Percentiles rank a stretch among this genome's conserved stretches.
Conservation (phyloP, 2,888 invertebrate species). For the Hesperia comma region DNA sequence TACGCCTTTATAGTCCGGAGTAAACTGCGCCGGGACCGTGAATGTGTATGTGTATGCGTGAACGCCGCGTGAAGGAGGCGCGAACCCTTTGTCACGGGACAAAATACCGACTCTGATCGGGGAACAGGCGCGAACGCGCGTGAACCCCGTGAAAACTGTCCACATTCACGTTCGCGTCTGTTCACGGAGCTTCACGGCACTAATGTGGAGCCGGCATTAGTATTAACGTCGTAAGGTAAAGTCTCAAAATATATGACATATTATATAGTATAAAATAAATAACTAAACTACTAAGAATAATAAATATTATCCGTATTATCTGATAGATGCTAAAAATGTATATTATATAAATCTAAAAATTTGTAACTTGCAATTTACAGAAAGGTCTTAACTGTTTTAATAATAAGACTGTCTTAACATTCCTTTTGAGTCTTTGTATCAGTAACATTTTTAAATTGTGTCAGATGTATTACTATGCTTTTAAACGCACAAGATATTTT, state of each 20-base stretch:
- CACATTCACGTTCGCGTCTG: too few species aligned
- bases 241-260: constrained; percentile 30
- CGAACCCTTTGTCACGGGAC: too few species aligned
- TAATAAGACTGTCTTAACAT: constrained; percentile 59
- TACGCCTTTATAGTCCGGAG: too few species aligned
- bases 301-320: background rate
- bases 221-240: background rate
- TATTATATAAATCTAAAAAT: background rate
- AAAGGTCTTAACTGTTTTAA: constrained; percentile 2
- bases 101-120: too few species aligned
- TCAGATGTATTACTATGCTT: constrained; percentile 16
- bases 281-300: background rate
- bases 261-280: constrained; percentile 36
- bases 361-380: background rate
- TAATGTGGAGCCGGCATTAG: too few species aligned
- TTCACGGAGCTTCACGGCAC: too few species aligned
- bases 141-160: too few species aligned
- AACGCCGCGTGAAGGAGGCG: too few species aligned
- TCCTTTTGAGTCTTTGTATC: constrained; percentile 47
- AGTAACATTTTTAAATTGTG: constrained; percentile 17
- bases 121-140: too few species aligned
- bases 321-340: background rate
- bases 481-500: constrained; percentile 32
- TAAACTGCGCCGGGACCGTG: too few species aligned
- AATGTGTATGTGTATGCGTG: too few species aligned